These are phyloP conservation scores for Craniophora ligustri DNA, from an alignment of 2,888 invertebrate species.

Conservation along the genomic window DNA sequence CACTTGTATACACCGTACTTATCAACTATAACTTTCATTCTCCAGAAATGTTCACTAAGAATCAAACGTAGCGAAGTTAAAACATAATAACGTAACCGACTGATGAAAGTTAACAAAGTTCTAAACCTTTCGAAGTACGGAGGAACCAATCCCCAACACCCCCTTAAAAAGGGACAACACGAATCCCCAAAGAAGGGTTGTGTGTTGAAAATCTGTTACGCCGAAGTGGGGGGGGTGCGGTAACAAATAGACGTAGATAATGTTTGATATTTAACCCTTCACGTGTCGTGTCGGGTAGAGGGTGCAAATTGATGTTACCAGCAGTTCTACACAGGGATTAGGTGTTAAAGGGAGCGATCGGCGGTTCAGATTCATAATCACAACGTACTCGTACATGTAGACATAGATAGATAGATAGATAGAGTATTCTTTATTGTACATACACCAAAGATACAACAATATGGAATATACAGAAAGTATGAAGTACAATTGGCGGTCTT, in stretches of 20 bases:
- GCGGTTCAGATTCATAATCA: not conserved
- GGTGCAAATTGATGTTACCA: slow-evolving; percentile 40
- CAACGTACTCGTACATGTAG: no score
- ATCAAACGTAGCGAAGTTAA: slow-evolving; percentile 1
- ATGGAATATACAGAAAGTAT: no score
- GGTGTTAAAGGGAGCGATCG: slow-evolving; percentile 4
- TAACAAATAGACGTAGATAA: slow-evolving; percentile 47
- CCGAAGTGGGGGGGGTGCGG: slow-evolving; percentile 2
- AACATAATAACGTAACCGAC: slow-evolving; percentile 10
- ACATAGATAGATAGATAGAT: no score
- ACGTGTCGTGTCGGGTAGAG: slow-evolving; percentile 15
- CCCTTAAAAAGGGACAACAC: slow-evolving; percentile 25
- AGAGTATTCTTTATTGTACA: no score
- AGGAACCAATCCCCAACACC: slow-evolving; percentile 25
- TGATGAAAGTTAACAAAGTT: slow-evolving; percentile 23
- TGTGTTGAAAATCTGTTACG: slow-evolving; percentile 42
- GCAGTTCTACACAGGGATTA: not conserved
- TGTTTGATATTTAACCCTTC: slow-evolving; percentile 52
- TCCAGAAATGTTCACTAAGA: not conserved
- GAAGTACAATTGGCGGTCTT: no score
- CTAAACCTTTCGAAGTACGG: slow-evolving; percentile 6
- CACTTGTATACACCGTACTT: no score
- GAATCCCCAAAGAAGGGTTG: slow-evolving; percentile 22
- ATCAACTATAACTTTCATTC: not conserved
- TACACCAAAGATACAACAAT: no score